Evolutionary conservation across 2,888 invertebrate species (phyloP).

Genomic region (Venusia cambrica): DNA sequence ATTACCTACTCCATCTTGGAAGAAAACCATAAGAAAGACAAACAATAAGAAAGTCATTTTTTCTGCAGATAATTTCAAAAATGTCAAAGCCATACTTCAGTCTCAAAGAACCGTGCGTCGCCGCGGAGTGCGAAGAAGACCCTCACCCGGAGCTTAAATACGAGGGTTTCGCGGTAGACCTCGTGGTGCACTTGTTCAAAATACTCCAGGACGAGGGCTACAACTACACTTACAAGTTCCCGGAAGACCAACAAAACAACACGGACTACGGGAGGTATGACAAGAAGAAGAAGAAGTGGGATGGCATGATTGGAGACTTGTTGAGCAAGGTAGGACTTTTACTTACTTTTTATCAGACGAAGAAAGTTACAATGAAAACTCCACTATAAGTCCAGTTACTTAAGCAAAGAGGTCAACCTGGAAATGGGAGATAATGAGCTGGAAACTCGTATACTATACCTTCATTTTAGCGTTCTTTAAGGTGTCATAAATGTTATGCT

Average conservation of each 20-base stretch:
- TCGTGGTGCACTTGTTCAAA: constrained; percentile 86
- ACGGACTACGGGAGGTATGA: constrained; percentile 50
- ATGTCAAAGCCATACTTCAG: constrained; percentile 88
- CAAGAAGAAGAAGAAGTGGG: constrained; percentile 57
- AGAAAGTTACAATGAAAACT: too few species aligned
- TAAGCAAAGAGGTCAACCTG: too few species aligned
- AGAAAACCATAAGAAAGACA: too few species aligned
- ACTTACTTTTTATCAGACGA: not conserved
- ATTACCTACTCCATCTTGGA: too few species aligned
- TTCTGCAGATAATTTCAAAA: constrained; percentile 80
- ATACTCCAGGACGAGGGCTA: too few species aligned
- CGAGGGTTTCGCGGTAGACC: constrained; percentile 89
- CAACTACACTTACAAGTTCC: constrained; percentile 62
- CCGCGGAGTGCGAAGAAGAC: constrained; percentile 63
- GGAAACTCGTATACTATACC: too few species aligned
- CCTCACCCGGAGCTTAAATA: constrained; percentile 81
- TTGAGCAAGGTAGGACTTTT: constrained; percentile 54
- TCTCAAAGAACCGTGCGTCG: constrained; percentile 70
- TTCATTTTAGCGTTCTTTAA: too few species aligned
- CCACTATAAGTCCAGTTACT: too few species aligned
- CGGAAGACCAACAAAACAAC: constrained; percentile 44
- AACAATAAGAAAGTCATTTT: too few species aligned
- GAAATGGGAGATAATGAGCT: too few species aligned
- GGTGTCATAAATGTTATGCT: too few species aligned
- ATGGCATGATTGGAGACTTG: constrained; percentile 61